These are phyloP conservation scores for Frieseomelitta varia DNA, from an alignment of 1,140 invertebrate species.

Conservation along the genomic window DNA sequence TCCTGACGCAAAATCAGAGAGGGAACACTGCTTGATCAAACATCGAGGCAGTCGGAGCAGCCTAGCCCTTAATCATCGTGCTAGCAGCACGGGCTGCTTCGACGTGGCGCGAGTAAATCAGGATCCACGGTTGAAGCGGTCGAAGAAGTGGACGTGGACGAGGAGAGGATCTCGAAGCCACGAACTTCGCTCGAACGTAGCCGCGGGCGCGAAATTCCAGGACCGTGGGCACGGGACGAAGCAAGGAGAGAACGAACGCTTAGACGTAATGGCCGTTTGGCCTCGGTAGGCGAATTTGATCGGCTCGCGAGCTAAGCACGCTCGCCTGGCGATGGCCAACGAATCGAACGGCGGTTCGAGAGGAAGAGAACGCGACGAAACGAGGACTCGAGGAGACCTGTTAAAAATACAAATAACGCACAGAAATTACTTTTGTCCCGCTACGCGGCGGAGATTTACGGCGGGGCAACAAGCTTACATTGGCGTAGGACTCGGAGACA, in stretches of 20 bases:
- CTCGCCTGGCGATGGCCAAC: neutral
- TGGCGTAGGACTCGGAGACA: conserved; percentile 76
- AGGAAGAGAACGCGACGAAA: conserved; percentile 44
- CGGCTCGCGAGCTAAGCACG: conserved; percentile 17
- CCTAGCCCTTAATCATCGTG: neutral
- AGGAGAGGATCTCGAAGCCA: conserved; percentile 11
- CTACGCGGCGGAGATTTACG: conserved; percentile 78
- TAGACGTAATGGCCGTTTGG: conserved; percentile 26
- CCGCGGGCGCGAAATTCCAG: conserved; percentile 34
- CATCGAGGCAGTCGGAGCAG: neutral
- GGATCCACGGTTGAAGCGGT: conserved; percentile 14
- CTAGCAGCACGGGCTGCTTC: neutral
- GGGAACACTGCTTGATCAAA: neutral
- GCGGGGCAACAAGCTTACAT: conserved; percentile 79
- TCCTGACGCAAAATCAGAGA: neutral
- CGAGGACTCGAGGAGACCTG: conserved; percentile 52
- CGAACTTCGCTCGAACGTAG: neutral
- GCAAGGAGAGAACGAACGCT: neutral
- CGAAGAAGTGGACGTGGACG: neutral
- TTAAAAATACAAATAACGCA: conserved; percentile 81
- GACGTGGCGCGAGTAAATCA: conserved; percentile 16
- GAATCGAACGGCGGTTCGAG: neutral
- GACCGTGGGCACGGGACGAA: neutral
- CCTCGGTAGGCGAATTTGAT: conserved; percentile 41
- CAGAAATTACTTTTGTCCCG: conserved; percentile 81